Base-by-base conservation (phyloP, 37 sponge, comb jelly and placozoan genomes). In the Aphrocallistes beatrix region DNA sequence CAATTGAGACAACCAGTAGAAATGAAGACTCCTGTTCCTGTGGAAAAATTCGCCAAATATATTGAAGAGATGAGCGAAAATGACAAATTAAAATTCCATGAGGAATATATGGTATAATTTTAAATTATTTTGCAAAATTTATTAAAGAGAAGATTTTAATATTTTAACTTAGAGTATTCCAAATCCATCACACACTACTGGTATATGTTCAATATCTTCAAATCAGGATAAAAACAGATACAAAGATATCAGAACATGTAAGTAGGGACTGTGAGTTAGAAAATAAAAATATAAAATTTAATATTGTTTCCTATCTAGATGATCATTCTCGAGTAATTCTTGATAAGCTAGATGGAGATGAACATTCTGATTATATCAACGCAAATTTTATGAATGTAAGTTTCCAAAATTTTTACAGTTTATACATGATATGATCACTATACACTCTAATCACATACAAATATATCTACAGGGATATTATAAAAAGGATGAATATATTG, bases 311-410 rank as follows among this genome's bases (percentile, higher is more conserved):
- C 13, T 6, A 16, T 42, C 45, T 60, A 60, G 75, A 60, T 13
- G 75, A 60, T 60, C 75, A 60, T 13, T 60, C 75, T 8, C 75
- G 75, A 25, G 75, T 60, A 60, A 28, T 30, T 60, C 25, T 60
- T 30, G n/a, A 19, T 8, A 3, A 32, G n/a, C 8, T 90, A 37
- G 89, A 90, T 51, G 93, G 93, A 23, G 89, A 90, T n/a, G 90
- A 91, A 30, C 91, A 93, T 28, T 93, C 94, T 36, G 99, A 98
- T 86, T 98, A 98, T 88, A 95, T 98, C 86, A 98, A 98, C 88
- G 99, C 94, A 37, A 95, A 86, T 85, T 94, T 85, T 39, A 85
- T 98, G 37, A 90, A 92, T 88, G 97, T 94, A 37, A 90, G 95
- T 83, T n/a, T n/a, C n/a, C n/a, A n/a, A n/a, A n/a, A n/a, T n/a